Percentiles rank a stretch among this genome's conserved stretches.
Conservation (phyloP, 2,888 invertebrate genomes). For the Hydropsyche betteni region DNA sequence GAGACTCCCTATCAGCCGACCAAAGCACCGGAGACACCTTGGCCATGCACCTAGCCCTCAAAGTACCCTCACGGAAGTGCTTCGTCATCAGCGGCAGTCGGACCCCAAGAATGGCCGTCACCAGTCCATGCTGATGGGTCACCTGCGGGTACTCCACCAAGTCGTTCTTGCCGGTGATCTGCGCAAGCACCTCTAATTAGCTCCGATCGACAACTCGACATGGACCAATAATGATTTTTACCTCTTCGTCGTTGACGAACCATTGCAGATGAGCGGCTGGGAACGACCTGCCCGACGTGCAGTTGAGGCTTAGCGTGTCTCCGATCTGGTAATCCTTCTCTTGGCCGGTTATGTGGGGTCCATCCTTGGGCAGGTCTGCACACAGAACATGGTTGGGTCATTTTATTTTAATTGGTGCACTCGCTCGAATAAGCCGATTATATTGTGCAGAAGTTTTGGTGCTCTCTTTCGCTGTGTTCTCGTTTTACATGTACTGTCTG, state of each 20-base stretch:
- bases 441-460: too few relatives aligned
- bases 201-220: neutral
- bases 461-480: too few relatives aligned
- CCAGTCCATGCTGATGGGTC: slow-evolving; percentile 67
- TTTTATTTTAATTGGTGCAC: too few relatives aligned
- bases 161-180: slow-evolving; percentile 52
- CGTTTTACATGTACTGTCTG: too few relatives aligned
- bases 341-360: slow-evolving; percentile 71
- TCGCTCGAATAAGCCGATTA: too few relatives aligned
- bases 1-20: slow-evolving; percentile 68
- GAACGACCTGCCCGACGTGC: slow-evolving; percentile 72
- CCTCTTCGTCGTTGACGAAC: slow-evolving; percentile 73
- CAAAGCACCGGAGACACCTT: slow-evolving; percentile 69
- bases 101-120: slow-evolving; percentile 68
- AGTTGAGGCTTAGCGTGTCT: slow-evolving; percentile 70
- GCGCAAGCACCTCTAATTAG: neutral
- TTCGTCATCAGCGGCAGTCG: slow-evolving; percentile 65
- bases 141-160: slow-evolving; percentile 65
- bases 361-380: slow-evolving; percentile 67
- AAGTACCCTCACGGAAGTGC: slow-evolving; percentile 68
- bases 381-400: too few relatives aligned
- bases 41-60: slow-evolving; percentile 71
- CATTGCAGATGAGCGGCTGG: slow-evolving; percentile 71
- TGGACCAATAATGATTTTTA: slow-evolving; percentile 53
- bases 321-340: slow-evolving; percentile 71